These are phyloP conservation scores for Panzeria rudis DNA, from an alignment of 2,888 invertebrate species.

Conservation along the genomic window DNA sequence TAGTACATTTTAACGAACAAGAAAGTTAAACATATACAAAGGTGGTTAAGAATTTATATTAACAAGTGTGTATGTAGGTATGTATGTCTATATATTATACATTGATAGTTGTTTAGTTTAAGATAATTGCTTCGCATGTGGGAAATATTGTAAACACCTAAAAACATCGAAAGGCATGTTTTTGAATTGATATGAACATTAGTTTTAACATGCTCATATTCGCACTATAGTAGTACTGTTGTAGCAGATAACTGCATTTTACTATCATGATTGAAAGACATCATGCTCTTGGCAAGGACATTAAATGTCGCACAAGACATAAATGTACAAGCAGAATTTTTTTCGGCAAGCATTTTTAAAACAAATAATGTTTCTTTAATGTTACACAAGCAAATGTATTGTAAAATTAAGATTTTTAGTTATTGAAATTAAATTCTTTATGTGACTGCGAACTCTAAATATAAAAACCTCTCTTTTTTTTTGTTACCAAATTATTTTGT, in stretches of 20 bases:
- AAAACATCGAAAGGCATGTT: not conserved
- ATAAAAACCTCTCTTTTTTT: too few relatives aligned
- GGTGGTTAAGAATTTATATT: not conserved
- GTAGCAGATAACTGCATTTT: slow-evolving; percentile 3
- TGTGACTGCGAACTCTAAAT: not conserved
- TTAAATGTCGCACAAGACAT: not conserved
- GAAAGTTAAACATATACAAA: not conserved
- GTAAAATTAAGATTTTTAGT: not conserved
- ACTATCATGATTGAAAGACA: not conserved
- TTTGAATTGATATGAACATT: not conserved
- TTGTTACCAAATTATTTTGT: not conserved
- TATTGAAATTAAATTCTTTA: too few relatives aligned
- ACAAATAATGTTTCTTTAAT: not conserved
- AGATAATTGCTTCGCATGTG: not conserved
- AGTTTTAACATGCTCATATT: not conserved
- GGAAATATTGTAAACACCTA: not conserved
- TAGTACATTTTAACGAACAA: slow-evolving; percentile 1
- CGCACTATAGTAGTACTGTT: not conserved
- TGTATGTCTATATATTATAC: not conserved
- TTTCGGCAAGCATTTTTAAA: not conserved
- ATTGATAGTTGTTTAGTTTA: not conserved
- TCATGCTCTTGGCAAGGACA: not conserved
- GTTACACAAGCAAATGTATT: not conserved
- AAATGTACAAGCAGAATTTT: not conserved
- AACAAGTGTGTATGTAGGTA: not conserved